Conservation (phyloP, 2,113 vertebrate genomes). For the Odocoileus virginianus region DNA sequence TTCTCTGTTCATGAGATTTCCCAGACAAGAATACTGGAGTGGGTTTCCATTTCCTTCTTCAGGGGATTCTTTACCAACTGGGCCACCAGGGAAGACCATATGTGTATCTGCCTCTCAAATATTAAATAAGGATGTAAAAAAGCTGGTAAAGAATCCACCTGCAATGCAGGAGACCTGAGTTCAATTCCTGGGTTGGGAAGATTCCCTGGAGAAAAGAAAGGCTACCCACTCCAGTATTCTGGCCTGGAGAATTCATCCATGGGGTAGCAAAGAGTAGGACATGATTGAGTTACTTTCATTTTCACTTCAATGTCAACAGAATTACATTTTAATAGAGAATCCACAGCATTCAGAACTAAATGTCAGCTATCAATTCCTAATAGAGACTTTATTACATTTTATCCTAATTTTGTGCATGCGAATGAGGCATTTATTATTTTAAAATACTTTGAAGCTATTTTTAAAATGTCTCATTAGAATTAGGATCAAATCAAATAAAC, state of each 20-base stretch:
- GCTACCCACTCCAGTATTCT: not conserved
- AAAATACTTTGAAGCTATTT: not conserved
- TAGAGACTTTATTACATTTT: not conserved
- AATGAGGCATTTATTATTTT: not conserved
- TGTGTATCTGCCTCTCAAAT: not conserved
- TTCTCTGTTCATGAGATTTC: not conserved
- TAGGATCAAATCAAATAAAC: not conserved
- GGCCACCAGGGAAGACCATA: not conserved
- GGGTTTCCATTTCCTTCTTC: not conserved
- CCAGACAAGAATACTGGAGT: not conserved
- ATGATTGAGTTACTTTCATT: not conserved
- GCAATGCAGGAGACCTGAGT: not conserved
- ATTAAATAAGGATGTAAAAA: not conserved
- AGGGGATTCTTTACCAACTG: not conserved
- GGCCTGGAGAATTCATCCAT: not conserved
- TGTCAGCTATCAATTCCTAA: not conserved
- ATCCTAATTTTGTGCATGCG: not conserved
- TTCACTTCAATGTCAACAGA: not conserved
- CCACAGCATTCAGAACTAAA: not conserved
- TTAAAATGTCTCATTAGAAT: not conserved
- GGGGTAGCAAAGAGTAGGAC: not conserved
- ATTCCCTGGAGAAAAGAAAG: not conserved
- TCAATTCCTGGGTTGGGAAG: not conserved
- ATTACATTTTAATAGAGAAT: not conserved
- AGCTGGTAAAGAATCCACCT: accelerated